phyloP scores from a whole-genome alignment of 2,113 vertebrate species.

The Amia ocellicauda region DNA sequence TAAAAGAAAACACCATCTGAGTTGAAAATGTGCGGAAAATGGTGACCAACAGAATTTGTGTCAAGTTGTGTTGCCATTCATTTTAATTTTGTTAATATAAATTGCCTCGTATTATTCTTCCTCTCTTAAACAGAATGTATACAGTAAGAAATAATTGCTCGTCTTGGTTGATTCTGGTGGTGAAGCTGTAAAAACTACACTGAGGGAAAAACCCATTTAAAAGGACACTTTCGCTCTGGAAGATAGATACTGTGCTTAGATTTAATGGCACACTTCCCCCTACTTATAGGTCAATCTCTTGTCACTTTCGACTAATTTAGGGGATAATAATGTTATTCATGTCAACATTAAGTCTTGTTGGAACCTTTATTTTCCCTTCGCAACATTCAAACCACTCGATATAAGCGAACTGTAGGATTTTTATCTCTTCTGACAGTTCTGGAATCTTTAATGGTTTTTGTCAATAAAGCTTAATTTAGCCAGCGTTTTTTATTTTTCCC shows the following conservation, averaged over 20 bases:
- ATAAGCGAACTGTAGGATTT: background rate
- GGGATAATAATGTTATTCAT: constrained; percentile 1
- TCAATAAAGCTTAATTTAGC: constrained; percentile 7
- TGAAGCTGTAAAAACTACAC: background rate
- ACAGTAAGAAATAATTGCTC: no score
- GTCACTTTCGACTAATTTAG: constrained; percentile 19
- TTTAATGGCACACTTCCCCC: constrained; percentile 24
- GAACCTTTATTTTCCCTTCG: constrained; percentile 2
- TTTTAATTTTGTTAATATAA: no score
- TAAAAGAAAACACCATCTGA: no score
- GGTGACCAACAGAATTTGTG: no score
- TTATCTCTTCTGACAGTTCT: constrained; percentile 7
- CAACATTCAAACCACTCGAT: constrained; percentile 1
- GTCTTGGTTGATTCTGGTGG: background rate
- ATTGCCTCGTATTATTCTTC: no score
- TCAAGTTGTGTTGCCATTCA: no score
- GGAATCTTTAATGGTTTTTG: constrained; percentile 3
- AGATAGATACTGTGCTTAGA: constrained; percentile 20
- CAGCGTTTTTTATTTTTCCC: constrained; percentile 9
- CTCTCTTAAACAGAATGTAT: no score
- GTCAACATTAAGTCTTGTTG: constrained; percentile 5
- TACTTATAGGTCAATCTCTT: constrained; percentile 20
- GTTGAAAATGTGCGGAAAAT: no score
- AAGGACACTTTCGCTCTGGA: background rate
- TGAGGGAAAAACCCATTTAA: constrained; percentile 24